These are phyloP conservation scores for Enoplosus armatus DNA, from an alignment of 2,797 vertebrate genomes.

Conservation along the genomic window DNA sequence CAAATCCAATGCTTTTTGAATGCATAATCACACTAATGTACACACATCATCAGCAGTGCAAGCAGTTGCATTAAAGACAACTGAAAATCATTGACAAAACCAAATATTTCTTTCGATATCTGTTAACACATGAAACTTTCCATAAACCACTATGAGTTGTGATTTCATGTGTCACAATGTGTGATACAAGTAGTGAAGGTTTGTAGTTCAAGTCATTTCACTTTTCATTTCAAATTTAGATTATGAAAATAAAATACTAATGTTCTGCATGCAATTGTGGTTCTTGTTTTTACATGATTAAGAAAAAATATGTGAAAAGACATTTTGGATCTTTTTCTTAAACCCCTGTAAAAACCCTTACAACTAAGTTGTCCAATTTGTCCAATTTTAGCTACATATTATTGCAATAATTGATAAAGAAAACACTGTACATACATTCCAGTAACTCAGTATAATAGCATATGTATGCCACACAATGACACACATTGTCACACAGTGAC, in stretches of 20 bases:
- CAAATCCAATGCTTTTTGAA: slow-evolving; percentile 3
- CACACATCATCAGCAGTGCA: neutral
- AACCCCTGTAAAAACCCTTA: neutral
- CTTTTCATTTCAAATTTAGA: slow-evolving; percentile 15
- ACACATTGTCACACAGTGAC: slow-evolving; percentile 55
- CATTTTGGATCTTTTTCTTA: neutral
- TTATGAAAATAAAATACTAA: neutral
- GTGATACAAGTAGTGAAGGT: slow-evolving; percentile 20
- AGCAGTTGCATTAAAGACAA: neutral
- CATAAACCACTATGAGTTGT: slow-evolving; percentile 43
- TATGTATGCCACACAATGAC: slow-evolving; percentile 36
- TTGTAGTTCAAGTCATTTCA: slow-evolving; percentile 25
- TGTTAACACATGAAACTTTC: slow-evolving; percentile 40
- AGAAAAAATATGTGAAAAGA: neutral
- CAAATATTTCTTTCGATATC: slow-evolving; percentile 21
- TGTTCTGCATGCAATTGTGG: neutral
- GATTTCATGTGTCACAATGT: slow-evolving; percentile 41
- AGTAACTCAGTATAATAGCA: slow-evolving; percentile 24
- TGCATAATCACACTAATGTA: neutral
- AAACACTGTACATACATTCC: slow-evolving; percentile 39
- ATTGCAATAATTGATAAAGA: slow-evolving; percentile 11
- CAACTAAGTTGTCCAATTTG: neutral
- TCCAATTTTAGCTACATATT: neutral
- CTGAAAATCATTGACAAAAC: slow-evolving; percentile 26
- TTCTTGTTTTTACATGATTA: neutral